A percentile compares a stretch with the other conserved stretches of the same genome.
Conservation (phyloP, 2,113 vertebrate genomes). For the Otolemur garnettii region DNA sequence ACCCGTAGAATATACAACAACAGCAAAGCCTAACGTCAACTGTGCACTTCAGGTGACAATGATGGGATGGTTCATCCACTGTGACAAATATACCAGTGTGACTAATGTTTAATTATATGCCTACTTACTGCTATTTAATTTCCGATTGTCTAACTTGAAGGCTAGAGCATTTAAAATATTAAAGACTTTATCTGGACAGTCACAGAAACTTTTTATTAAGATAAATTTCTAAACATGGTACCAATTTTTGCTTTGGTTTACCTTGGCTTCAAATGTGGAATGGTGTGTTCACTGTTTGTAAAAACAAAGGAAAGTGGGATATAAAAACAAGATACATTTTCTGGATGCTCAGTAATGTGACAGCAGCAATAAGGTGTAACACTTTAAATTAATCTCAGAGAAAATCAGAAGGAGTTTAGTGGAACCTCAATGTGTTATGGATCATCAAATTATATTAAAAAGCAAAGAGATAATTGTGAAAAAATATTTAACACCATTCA, state of each 20-base stretch:
- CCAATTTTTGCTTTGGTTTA: not conserved
- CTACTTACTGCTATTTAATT: not conserved
- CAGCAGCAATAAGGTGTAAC: not conserved
- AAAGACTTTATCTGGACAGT: not conserved
- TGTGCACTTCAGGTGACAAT: not conserved
- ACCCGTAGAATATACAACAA: not conserved
- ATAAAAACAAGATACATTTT: not conserved
- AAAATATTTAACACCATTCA: not conserved
- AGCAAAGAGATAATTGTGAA: not conserved
- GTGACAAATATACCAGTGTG: not conserved
- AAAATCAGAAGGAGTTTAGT: not conserved
- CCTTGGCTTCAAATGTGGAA: not conserved
- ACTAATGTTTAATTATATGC: not conserved
- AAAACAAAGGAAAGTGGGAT: not conserved
- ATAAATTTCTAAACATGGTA: not conserved
- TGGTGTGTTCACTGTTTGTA: not conserved
- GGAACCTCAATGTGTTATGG: not conserved
- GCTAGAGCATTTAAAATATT: not conserved
- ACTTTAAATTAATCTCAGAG: not conserved
- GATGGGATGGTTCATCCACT: not conserved
- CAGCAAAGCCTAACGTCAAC: not conserved
- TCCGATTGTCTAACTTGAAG: not conserved
- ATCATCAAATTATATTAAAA: not conserved
- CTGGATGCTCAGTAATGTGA: not conserved
- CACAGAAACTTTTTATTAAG: not conserved